Evolutionary conservation across 92 coral and sea anemone genomes (phyloP).

Genomic region (Phenganax stokvisi): DNA sequence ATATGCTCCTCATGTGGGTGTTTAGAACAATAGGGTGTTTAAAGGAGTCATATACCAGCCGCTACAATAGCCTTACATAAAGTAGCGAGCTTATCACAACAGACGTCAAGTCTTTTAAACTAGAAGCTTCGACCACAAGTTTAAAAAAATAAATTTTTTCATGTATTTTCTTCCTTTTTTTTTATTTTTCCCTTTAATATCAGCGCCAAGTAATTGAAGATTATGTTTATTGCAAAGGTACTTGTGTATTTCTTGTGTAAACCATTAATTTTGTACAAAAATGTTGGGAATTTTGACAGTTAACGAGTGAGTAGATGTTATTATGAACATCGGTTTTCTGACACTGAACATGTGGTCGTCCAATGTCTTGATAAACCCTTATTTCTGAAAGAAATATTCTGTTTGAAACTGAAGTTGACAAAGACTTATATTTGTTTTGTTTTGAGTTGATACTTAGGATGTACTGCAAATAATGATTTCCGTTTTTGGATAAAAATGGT

Average conservation of each 20-base stretch:
- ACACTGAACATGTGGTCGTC: too few relatives aligned
- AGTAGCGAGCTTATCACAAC: not conserved
- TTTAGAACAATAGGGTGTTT: too few relatives aligned
- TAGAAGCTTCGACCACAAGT: not conserved
- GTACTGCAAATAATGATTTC: not conserved
- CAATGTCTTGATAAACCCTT: too few relatives aligned
- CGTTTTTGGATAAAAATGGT: not conserved
- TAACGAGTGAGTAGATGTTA: not conserved
- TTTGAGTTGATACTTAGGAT: not conserved
- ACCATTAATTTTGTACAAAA: not conserved
- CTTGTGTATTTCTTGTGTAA: not conserved
- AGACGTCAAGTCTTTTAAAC: not conserved
- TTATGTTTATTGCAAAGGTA: conserved; percentile 23
- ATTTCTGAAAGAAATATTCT: too few relatives aligned
- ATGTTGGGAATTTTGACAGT: not conserved
- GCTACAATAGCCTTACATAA: too few relatives aligned
- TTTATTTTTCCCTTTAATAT: not conserved
- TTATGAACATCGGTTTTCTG: not conserved
- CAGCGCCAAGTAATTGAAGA: not conserved
- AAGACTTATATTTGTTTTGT: not conserved
- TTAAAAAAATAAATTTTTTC: not conserved
- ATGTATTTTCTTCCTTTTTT: not conserved
- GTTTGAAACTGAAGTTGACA: not conserved
- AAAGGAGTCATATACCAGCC: too few relatives aligned
- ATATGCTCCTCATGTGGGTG: not conserved